phyloP scores from a whole-genome alignment of 2,113 vertebrate species.

The Micromys minutus region DNA sequence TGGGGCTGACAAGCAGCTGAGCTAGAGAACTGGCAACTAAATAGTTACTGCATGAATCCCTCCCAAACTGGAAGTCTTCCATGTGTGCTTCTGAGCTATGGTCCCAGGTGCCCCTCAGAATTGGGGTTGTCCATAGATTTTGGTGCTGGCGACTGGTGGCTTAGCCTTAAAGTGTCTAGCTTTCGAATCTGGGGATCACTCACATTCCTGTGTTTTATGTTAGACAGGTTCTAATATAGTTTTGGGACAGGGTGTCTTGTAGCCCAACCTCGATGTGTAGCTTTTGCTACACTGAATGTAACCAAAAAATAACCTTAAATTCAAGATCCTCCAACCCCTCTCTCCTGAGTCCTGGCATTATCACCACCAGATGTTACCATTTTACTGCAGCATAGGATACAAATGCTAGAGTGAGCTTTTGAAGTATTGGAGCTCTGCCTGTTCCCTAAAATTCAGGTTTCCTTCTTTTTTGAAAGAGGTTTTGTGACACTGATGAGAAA shows the following conservation, averaged over 20 bases:
- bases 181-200: background rate
- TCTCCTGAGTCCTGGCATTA: no score
- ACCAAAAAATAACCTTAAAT: background rate
- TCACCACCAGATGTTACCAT: background rate
- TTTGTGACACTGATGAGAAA: background rate
- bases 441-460: background rate
- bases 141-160: accelerated
- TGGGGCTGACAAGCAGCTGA: background rate
- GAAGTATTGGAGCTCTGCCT: background rate
- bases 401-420: background rate
- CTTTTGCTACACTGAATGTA: no score
- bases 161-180: background rate
- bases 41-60: background rate
- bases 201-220: background rate
- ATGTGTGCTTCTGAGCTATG: background rate
- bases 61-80: background rate
- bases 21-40: background rate
- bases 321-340: background rate
- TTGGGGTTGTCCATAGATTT: accelerated
- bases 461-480: no score
- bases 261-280: background rate
- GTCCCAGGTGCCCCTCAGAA: accelerated
- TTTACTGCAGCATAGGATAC: background rate
- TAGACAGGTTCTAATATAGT: background rate
- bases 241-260: background rate